Conservation (phyloP, 2,113 vertebrate species). For the Cephalopterus ornatus region DNA sequence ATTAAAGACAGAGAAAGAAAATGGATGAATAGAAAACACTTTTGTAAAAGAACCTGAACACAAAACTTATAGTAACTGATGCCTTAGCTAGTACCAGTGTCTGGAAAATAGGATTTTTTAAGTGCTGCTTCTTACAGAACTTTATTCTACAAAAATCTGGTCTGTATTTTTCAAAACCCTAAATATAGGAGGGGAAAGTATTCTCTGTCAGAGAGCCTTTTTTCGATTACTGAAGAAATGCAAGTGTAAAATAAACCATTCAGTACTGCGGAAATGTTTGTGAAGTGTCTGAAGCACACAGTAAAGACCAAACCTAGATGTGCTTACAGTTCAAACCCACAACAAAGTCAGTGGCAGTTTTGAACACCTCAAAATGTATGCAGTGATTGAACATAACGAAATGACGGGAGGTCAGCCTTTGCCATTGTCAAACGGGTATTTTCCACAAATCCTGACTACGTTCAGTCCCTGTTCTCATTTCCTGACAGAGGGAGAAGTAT, state of each 20-base stretch:
- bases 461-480: neutral
- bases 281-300: neutral
- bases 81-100: neutral
- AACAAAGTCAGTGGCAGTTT: neutral
- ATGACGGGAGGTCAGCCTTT: neutral
- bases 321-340: neutral
- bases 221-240: neutral
- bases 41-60: neutral
- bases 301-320: neutral
- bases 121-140: neutral
- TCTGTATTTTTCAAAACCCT: slow-evolving; percentile 5
- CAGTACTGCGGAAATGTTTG: neutral
- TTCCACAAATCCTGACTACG: neutral
- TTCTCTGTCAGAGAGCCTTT: neutral
- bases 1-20: neutral
- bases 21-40: neutral
- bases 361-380: neutral
- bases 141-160: neutral
- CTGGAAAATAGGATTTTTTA: neutral
- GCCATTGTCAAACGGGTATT: neutral
- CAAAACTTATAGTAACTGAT: neutral
- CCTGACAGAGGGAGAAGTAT: neutral
- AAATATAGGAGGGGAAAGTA: neutral
- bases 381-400: neutral
- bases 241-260: neutral